A percentile compares a stretch with the other conserved stretches of the same genome.
These are phyloP conservation scores for Drosophila subsilvestris DNA, from an alignment of 2,888 invertebrate genomes.

Conservation along the genomic window DNA sequence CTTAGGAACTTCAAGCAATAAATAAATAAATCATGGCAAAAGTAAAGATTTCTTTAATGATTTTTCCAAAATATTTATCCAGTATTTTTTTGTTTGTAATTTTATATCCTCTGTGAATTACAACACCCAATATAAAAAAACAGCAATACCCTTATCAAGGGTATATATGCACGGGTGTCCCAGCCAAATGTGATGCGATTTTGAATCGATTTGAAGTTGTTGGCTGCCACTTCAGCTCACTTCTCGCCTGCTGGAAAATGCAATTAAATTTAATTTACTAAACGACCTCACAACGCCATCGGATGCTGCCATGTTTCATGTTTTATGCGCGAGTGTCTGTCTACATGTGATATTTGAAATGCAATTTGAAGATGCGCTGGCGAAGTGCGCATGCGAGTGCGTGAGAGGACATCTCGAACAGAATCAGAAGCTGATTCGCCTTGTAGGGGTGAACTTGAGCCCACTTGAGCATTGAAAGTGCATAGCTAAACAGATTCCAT, in stretches of 20 bases:
- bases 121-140: not conserved
- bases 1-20: not conserved
- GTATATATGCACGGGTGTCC: conserved; percentile 19
- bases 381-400: conserved; percentile 40
- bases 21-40: not conserved
- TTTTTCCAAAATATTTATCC: too few relatives aligned
- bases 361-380: conserved; percentile 71
- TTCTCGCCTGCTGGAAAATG: conserved; percentile 34
- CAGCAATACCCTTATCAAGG: not conserved
- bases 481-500: not conserved
- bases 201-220: conserved; percentile 45
- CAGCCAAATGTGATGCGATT: conserved; percentile 37
- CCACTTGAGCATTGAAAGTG: conserved; percentile 34
- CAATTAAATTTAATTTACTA: conserved; percentile 63
- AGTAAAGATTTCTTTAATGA: not conserved
- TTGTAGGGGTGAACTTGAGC: conserved; percentile 47
- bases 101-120: too few relatives aligned
- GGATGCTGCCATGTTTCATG: conserved; percentile 26
- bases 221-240: conserved; percentile 39
- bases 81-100: too few relatives aligned
- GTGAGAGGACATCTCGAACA: conserved; percentile 49
- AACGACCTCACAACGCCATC: conserved; percentile 58
- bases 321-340: conserved; percentile 21
- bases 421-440: conserved; percentile 47
- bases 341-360: conserved; percentile 31